Base-by-base conservation (phyloP, 2,113 vertebrate genomes). In the Oenanthe melanoleuca region DNA sequence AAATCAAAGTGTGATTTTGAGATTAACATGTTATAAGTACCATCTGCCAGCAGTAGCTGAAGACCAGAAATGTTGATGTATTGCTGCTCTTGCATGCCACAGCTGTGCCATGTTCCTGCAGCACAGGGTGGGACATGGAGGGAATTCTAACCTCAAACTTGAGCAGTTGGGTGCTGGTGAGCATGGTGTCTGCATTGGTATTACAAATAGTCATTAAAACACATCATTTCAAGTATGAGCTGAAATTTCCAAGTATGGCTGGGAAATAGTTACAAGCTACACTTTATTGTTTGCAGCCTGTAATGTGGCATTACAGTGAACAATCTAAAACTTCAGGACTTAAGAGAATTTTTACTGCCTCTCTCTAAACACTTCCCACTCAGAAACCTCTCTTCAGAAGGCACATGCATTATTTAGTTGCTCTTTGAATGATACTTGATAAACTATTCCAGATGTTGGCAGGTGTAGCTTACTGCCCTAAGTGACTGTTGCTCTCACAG, bases 381-480 rank as follows among this genome's bases (percentile, higher is more conserved):
- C n/a, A 6, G 23, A 69, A 61, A 7, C 8, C 29, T 61, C 78
- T 37, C 55, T 66, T 72, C 42, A 21, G 79, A 42, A 89, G 74
- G 67, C 82, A n/a, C 18, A 2, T 5, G 61, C 1, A 0, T 63
- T 56, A 45, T 34, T 47, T 14, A 56, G 79, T 9, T 64, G 79
- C 63, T 73, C 56, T 82, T 5, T 34, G 67, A 40, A 49, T 59
- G 95, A 80, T 70, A 88, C 63, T 28, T 37, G 85, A 85, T 86
- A 42, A 85, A 71, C 82, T 53, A 38, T 96, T 97, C 66, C 96
- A 97, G 93, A 86, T 98, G 95, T 92, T 94, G 84, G 78, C 95
- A 98, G 96, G 94, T 97, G 57, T 97, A 95, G 74, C 66, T 97
- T 97, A 88, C 94, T 80, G 24, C 84, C 92, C 80, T 16, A 4